phyloP scores from a whole-genome alignment of 2,797 vertebrate species.

The Argyrosomus regius region DNA sequence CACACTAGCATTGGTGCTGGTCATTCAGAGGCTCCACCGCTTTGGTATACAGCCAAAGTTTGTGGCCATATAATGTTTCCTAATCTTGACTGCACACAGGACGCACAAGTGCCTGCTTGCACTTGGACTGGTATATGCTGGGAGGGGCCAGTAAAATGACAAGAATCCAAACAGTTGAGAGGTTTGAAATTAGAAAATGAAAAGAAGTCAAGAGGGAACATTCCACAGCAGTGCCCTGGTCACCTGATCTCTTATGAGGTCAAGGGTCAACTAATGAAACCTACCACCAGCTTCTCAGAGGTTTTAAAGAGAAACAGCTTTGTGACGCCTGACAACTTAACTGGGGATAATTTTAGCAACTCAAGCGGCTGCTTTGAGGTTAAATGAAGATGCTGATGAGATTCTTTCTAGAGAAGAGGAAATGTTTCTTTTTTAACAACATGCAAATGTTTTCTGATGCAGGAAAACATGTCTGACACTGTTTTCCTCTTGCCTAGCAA shows the following conservation, averaged over 20 bases:
- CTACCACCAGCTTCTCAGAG: constrained; percentile 47
- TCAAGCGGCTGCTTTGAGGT: constrained; percentile 10
- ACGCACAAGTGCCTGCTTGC: not conserved
- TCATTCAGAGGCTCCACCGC: not conserved
- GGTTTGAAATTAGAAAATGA: constrained; percentile 76
- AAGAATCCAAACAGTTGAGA: constrained; percentile 55
- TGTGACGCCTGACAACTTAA: constrained; percentile 16
- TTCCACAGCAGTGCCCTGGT: constrained; percentile 76
- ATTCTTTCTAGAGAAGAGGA: not conserved
- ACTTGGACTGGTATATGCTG: not conserved
- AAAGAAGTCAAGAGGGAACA: constrained; percentile 77
- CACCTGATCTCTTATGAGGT: constrained; percentile 79
- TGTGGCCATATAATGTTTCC: not conserved
- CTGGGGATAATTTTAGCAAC: constrained; percentile 30
- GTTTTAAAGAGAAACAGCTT: constrained; percentile 54
- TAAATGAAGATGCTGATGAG: constrained; percentile 3
- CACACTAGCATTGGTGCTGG: not conserved
- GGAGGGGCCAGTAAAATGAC: constrained; percentile 47
- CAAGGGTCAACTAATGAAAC: constrained; percentile 79
- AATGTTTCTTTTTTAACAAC: not conserved
- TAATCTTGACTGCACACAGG: not conserved
- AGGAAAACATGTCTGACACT: too few relatives aligned
- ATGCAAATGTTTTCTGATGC: not conserved
- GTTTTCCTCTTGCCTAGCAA: not conserved
- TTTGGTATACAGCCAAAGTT: too few relatives aligned